Conservation (phyloP, 2,113 vertebrate genomes). For the Octodon degus region DNA sequence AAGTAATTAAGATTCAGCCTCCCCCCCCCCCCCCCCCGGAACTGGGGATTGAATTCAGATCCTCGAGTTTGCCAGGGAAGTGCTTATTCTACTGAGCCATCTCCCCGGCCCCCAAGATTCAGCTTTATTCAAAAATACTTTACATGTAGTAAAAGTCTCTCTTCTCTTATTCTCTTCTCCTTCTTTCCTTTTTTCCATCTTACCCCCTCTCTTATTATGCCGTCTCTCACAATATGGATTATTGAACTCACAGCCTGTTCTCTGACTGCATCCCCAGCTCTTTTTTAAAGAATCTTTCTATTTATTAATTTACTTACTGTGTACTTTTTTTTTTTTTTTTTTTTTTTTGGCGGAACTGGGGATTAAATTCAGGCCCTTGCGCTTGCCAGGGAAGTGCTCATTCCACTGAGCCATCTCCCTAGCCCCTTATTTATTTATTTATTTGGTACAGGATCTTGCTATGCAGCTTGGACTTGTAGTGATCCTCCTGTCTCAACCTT, state of each 20-base stretch:
- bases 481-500: too few relatives aligned
- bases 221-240: background rate
- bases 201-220: background rate
- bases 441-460: too few relatives aligned
- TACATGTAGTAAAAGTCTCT: background rate
- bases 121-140: background rate
- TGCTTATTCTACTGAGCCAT: too few relatives aligned
- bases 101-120: background rate
- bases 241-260: background rate
- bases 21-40: too few relatives aligned
- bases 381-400: too few relatives aligned
- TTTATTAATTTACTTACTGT: too few relatives aligned
- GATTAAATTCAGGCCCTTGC: too few relatives aligned
- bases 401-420: too few relatives aligned
- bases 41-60: too few relatives aligned
- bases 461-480: too few relatives aligned
- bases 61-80: too few relatives aligned
- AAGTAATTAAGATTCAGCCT: conserved; percentile 24
- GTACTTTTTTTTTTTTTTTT: background rate
- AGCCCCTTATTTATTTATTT: too few relatives aligned
- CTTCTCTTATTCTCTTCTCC: background rate
- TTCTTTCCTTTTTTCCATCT: background rate
- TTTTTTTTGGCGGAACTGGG: background rate
- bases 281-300: background rate
- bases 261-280: background rate